Conservation (phyloP, 92 coral and sea anemone species). For the Umimayanthus chanpuru region DNA sequence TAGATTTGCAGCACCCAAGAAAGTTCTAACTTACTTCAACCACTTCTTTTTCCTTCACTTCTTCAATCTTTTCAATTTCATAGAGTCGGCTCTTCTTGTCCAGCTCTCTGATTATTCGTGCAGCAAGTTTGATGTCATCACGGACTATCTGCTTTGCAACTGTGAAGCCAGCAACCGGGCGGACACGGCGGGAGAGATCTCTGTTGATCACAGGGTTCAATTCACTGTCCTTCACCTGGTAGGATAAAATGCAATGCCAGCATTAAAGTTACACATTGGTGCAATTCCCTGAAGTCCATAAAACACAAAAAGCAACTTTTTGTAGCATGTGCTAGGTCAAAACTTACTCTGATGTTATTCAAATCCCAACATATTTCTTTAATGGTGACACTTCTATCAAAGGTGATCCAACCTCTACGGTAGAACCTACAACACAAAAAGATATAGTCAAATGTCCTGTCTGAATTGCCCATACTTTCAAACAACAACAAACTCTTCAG, state of each 20-base stretch:
- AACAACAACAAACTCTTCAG: neutral
- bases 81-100: slow-evolving; percentile 81
- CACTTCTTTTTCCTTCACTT: slow-evolving; percentile 75
- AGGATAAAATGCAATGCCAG: neutral
- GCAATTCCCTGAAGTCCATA: too few relatives aligned
- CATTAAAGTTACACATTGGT: too few relatives aligned
- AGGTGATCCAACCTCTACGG: slow-evolving; percentile 98
- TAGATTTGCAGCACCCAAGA: too few relatives aligned
- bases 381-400: slow-evolving; percentile 93
- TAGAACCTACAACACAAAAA: slow-evolving; percentile 60
- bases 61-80: slow-evolving; percentile 70
- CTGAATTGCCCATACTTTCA: neutral
- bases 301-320: too few relatives aligned
- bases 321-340: too few relatives aligned
- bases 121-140: slow-evolving; percentile 89
- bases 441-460: neutral
- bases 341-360: slow-evolving; percentile 78
- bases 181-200: slow-evolving; percentile 94
- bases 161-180: slow-evolving; percentile 82
- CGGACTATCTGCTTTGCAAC: slow-evolving; percentile 83
- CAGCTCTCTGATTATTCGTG: slow-evolving; percentile 71
- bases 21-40: slow-evolving; percentile 47
- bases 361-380: slow-evolving; percentile 97
- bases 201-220: slow-evolving; percentile 94
- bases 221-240: slow-evolving; percentile 86